Percentiles rank a stretch among this genome's conserved stretches.
Conservation (phyloP, 2,797 vertebrate genomes). For the Bucorvus abyssinicus region DNA sequence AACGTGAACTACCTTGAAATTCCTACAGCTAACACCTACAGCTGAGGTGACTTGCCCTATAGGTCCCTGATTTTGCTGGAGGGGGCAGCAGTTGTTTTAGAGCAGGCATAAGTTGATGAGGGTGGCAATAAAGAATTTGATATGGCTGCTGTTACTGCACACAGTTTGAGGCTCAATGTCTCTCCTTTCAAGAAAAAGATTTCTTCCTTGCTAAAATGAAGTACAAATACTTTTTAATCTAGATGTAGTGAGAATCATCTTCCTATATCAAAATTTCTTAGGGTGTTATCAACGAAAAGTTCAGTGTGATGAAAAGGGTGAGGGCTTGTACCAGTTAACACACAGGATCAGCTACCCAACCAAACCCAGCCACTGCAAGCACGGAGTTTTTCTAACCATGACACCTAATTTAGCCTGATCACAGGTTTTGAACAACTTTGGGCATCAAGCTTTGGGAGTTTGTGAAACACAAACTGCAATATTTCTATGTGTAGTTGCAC, state of each 20-base stretch:
- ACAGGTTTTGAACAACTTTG: not conserved
- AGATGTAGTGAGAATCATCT: not conserved
- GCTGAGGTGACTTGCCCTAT: not conserved
- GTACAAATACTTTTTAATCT: not conserved
- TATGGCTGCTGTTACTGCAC: not conserved
- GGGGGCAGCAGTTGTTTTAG: not conserved
- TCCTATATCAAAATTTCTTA: not conserved
- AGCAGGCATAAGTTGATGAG: not conserved
- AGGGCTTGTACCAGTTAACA: not conserved
- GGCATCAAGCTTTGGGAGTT: not conserved
- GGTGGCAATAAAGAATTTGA: not conserved
- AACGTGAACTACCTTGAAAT: not conserved
- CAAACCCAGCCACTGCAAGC: not conserved
- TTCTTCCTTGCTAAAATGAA: not conserved
- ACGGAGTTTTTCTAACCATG: not conserved
- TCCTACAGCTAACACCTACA: not conserved
- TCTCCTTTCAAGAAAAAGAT: not conserved
- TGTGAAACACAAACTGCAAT: not conserved
- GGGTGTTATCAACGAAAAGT: not conserved
- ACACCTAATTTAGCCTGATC: not conserved
- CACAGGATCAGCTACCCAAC: not conserved
- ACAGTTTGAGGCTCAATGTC: not conserved
- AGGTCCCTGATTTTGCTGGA: not conserved
- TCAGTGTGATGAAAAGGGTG: not conserved
- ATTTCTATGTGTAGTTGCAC: not conserved